Conservation (phyloP, 1,140 invertebrate genomes). For the Sinella curviseta region DNA sequence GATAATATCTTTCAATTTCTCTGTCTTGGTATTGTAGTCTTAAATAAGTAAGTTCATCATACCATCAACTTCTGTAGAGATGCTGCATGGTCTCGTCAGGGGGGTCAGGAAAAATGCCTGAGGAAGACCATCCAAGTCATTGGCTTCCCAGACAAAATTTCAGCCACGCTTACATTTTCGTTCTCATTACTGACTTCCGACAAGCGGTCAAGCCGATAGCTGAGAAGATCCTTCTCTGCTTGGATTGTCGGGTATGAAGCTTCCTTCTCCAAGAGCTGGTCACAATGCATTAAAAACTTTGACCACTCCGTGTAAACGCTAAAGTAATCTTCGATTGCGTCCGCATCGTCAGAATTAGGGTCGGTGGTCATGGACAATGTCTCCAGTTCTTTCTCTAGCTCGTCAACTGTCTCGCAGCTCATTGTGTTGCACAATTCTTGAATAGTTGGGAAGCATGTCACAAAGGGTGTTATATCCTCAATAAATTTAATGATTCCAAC, state of each 20-base stretch:
- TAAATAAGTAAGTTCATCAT: background rate
- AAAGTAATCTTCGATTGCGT: background rate
- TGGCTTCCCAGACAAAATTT: background rate
- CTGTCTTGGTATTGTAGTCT: too few species aligned
- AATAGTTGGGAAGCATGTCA: background rate
- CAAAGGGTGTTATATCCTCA: background rate
- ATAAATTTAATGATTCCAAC: background rate
- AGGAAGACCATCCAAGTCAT: slow-evolving; percentile 1
- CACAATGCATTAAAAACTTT: background rate
- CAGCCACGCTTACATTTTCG: background rate
- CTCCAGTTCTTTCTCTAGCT: background rate
- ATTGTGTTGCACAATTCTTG: background rate
- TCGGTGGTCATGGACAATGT: background rate
- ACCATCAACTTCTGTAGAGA: background rate
- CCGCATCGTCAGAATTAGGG: background rate
- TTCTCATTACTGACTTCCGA: background rate
- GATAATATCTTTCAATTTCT: too few species aligned
- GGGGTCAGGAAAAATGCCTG: background rate
- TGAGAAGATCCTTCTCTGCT: background rate
- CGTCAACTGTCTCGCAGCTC: background rate
- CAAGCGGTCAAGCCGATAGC: background rate
- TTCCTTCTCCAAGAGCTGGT: background rate
- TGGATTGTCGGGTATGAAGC: background rate
- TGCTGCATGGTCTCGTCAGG: background rate
- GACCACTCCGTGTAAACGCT: background rate